A percentile compares a stretch with the other conserved stretches of the same genome.
phyloP scores from a whole-genome alignment of 2,888 invertebrate genomes.

The Drosophila dives region DNA sequence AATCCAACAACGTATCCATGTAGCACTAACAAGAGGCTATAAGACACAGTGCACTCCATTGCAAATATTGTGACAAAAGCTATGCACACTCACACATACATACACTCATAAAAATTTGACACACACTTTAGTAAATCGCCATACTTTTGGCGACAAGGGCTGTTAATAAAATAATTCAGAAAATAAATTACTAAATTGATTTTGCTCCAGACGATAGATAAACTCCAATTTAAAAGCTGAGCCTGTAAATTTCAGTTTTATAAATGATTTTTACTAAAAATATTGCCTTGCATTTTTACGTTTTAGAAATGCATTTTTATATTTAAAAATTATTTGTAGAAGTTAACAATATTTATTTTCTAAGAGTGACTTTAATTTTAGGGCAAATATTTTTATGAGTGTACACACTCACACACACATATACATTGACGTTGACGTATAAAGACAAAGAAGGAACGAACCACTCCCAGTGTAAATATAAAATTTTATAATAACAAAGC shows the following conservation, averaged over 20 bases:
- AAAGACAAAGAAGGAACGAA: conserved; percentile 47
- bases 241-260: background rate
- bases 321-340: background rate
- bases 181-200: background rate
- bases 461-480: conserved; percentile 67
- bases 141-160: background rate
- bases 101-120: background rate
- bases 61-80: conserved; percentile 71
- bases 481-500: conserved; percentile 79
- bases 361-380: background rate
- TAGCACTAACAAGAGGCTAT: conserved; percentile 60
- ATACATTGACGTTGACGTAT: conserved; percentile 1
- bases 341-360: background rate
- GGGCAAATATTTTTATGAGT: background rate
- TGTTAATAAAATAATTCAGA: background rate
- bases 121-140: background rate
- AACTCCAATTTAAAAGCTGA: too few relatives aligned
- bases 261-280: background rate
- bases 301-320: background rate
- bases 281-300: background rate
- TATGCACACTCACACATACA: conserved; percentile 33
- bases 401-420: conserved; percentile 27
- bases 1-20: conserved; percentile 61
- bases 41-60: conserved; percentile 39
- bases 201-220: too few relatives aligned